Evolutionary conservation across 2,888 invertebrate genomes (phyloP).

Genomic region (Limnephilus rhombicus): DNA sequence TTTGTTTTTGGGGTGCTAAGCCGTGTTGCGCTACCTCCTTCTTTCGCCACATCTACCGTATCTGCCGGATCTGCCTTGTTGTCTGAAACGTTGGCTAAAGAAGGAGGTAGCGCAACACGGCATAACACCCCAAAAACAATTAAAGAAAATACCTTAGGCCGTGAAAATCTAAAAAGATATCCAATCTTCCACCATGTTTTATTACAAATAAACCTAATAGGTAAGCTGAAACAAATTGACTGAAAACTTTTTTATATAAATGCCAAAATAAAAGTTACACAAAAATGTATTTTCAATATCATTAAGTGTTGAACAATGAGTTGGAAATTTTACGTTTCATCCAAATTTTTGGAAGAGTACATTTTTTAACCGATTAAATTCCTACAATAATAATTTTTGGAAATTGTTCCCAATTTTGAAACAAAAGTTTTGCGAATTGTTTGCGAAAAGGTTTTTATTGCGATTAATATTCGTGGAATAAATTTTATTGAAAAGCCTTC

Average conservation of each 20-base stretch:
- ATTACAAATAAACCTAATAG: background rate
- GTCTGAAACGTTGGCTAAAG: too few species aligned
- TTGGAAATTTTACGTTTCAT: background rate
- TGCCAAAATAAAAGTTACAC: background rate
- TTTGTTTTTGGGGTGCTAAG: too few species aligned
- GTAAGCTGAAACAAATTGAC: background rate
- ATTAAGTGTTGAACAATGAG: background rate
- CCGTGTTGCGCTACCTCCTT: too few species aligned
- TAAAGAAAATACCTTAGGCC: too few species aligned
- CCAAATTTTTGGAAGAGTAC: background rate
- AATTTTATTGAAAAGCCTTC: background rate
- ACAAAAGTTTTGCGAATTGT: background rate
- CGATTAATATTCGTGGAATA: background rate
- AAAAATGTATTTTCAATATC: background rate
- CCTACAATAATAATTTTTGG: background rate
- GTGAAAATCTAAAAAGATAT: too few species aligned
- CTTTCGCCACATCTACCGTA: too few species aligned
- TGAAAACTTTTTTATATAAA: background rate
- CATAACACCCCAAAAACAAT: too few species aligned
- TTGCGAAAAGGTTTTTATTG: background rate
- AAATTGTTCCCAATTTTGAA: background rate
- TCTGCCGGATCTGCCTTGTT: too few species aligned
- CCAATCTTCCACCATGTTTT: background rate
- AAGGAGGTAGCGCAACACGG: too few species aligned
- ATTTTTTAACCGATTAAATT: background rate